These are phyloP conservation scores for Limnothrissa miodon DNA, from an alignment of 2,113 vertebrate species.

Conservation along the genomic window DNA sequence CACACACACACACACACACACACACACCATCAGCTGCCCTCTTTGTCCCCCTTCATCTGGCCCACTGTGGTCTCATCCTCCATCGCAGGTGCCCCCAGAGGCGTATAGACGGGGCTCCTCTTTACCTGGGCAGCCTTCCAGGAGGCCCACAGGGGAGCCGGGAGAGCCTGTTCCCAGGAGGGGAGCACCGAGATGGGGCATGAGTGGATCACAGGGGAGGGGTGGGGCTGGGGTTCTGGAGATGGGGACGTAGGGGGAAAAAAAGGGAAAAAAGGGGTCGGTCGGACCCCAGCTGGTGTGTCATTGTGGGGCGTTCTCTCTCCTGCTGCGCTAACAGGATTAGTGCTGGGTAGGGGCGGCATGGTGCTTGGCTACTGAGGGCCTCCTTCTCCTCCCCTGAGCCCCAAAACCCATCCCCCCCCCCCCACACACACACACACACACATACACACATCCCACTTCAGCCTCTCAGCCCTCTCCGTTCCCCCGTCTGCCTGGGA, in stretches of 20 bases:
- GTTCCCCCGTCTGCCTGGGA: slow-evolving; percentile 46
- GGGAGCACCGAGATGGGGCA: background rate
- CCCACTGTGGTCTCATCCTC: background rate
- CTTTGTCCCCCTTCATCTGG: background rate
- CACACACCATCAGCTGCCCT: background rate
- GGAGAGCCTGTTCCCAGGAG: background rate
- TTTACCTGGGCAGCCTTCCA: background rate
- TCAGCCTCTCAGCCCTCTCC: background rate
- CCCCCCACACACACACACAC: background rate
- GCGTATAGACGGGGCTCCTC: background rate
- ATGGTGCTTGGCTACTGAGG: background rate
- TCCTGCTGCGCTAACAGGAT: slow-evolving; percentile 71
- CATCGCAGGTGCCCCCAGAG: background rate
- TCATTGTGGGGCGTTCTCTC: slow-evolving; percentile 60
- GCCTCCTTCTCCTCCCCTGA: slow-evolving; percentile 60
- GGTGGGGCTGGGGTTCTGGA: background rate
- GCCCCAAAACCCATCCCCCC: slow-evolving; percentile 33
- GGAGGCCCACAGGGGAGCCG: slow-evolving; percentile 24
- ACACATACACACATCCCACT: background rate
- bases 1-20: background rate
- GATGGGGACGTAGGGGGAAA: background rate
- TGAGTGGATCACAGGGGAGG: background rate
- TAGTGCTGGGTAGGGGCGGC: slow-evolving; percentile 56
- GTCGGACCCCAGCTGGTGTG: slow-evolving; percentile 69
- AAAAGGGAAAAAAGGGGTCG: background rate